Percentiles rank a stretch among this genome's conserved stretches.
Evolutionary conservation across 2,888 invertebrate genomes (phyloP).

Genomic region (Diarsia dahlii): DNA sequence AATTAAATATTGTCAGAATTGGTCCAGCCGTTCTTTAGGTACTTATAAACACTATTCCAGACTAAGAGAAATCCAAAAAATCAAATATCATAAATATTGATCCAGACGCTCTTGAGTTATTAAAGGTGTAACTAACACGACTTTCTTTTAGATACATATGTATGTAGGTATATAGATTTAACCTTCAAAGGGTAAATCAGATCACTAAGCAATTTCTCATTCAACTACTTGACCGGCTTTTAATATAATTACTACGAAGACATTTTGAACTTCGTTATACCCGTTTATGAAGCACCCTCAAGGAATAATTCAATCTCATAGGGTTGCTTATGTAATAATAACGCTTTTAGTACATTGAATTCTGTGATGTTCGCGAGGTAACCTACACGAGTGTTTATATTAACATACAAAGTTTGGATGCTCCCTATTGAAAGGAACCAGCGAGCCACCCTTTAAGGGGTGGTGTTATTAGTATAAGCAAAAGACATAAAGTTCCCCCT

Average conservation of each 20-base stretch:
- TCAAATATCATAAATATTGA: no score
- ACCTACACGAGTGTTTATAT: constrained; percentile 88
- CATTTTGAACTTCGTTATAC: constrained; percentile 60
- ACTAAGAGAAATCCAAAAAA: no score
- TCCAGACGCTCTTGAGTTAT: no score
- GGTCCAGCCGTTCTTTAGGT: no score
- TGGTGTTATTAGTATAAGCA: constrained; percentile 89
- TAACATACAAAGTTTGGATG: constrained; percentile 87
- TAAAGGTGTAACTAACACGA: no score
- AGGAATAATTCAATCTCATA: constrained; percentile 74
- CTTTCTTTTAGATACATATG: no score
- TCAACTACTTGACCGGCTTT: constrained; percentile 34
- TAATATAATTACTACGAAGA: constrained; percentile 55
- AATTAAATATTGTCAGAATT: no score
- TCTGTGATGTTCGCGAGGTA: constrained; percentile 80
- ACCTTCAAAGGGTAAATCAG: background rate
- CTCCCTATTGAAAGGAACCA: constrained; percentile 82
- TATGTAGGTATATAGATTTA: background rate
- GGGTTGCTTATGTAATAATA: constrained; percentile 80
- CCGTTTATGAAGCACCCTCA: constrained; percentile 69
- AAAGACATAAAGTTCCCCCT: constrained; percentile 86
- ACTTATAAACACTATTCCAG: no score
- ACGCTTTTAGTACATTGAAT: constrained; percentile 82
- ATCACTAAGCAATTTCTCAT: constrained; percentile 18
- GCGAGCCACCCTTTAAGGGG: constrained; percentile 86